Base-by-base conservation (phyloP, 2,113 vertebrate genomes). In the Mobula hypostoma region DNA sequence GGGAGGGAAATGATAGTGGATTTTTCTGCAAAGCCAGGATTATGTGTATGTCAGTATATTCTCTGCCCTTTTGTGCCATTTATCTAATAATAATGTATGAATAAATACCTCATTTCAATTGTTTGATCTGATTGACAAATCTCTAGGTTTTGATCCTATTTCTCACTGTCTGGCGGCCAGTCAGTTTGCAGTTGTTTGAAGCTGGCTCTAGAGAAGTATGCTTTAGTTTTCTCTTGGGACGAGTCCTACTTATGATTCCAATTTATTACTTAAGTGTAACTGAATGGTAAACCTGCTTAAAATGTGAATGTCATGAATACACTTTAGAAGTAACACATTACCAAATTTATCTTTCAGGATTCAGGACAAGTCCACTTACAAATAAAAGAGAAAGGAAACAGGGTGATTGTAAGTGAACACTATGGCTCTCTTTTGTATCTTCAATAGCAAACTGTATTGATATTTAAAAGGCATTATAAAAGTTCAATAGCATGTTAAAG, bases 261-360 rank as follows among this genome's bases (percentile, higher is more conserved):
- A 58, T 85, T 27, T 91, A 91, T 70, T 91, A 40, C 88, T 21
- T 68, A 63, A 36, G 48, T 93, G 74, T 74, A 32, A 56, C 3
- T 74, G 7, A 11, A 68, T 36, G 29, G n/a, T 14, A 63, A 19
- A 19, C 14, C 2, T 36, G 85, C 61, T 90, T 90, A 9, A 32
- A 32, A 8, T 66, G 14, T 66, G 29, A 66, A 66, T 90, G 11
- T n/a, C 61, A 90, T n/a, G n/a, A n/a, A 56, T 48, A 40, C 24
- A 56, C 27, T 27, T 29, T 56, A 56, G 36, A 91, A 68, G 24
- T 72, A 24, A 70, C 66, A 70, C 36, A 32, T 24, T 56, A 27
- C 48, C 56, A 66, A 93, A 93, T 93, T 76, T 19, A 74, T 61
- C 36, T 93, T 93, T 76, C 91, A 93, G 91, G 72, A 56, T 11